Evolutionary conservation across 1,140 invertebrate species (phyloP), one percentile per base, ranked within the genome.

Genomic region (Zaprionus inermis): DNA sequence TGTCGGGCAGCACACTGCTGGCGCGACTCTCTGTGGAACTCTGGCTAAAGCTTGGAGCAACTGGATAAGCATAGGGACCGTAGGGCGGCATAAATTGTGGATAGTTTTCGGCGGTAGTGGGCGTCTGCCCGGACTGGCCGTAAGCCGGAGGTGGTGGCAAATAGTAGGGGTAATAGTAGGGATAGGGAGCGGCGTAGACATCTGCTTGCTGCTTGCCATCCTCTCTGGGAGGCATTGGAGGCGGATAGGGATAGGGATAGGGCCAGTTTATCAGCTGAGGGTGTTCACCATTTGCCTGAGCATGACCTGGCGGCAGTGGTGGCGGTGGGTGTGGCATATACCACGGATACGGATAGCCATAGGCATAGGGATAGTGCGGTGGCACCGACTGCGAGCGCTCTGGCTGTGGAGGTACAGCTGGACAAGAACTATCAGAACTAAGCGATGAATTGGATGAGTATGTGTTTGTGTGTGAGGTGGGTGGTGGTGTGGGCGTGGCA

Each of bases 381-480:
- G 81, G 86, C 44, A 82, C 76, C 5, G 86, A 86, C 49, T 86
- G 81, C 11, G 71, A 81, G 0, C 85, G 85, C 5, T 80, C 66
- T 1, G 78, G 36, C 24, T 78, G 78, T 14, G 69, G 5, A 56
- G 34, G 32, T 16, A 18, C 10, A 70, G 57, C 9, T 10, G 79
- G 28, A 38, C 66, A 89, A 34, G 85, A 90, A 66, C 84, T 84
- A 14, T 89, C 84, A 16, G 84, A 89, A 30, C 64, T 89, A 24
- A 89, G 72, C 12, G 89, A 91, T 78, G 89, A 89, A 57, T 79
- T 90, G n/a, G 90, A 86, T 83, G 90, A 91, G 24, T 90, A 78
- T 56, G 68, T 76, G 69, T 74, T 61, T 55, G 76, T 28, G 24
- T 32, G 22, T 78, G 54, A 54, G 18, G 54, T 56, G 63, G 76